Base-by-base conservation (phyloP, 2,797 vertebrate genomes). In the Schizopygopsis malacanthus region DNA sequence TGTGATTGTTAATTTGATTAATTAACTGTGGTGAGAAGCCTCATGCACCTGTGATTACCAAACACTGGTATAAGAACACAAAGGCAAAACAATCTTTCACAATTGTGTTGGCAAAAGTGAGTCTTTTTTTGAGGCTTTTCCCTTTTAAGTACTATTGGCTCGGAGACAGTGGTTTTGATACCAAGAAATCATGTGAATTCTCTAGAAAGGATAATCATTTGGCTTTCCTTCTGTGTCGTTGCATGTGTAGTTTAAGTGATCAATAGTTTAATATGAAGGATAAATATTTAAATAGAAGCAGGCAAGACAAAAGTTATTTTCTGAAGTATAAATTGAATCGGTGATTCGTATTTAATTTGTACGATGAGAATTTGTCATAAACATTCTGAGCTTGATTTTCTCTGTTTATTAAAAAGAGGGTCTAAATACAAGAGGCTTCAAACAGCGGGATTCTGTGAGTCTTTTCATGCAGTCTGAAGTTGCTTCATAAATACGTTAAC, bases 1-100 rank as follows among this genome's bases (percentile, higher is more conserved):
- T 47, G 4, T 18, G 6, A 59, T 59, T 72, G 28, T 50, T 72
- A 72, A 72, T 28, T 45, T 61, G 77, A 79, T 79, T 79, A 6
- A 41, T 9, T 41, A 56, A 37, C 13, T 69, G 47, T 41, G 67
- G 22, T 59, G 7, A 56, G 20, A 72, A 71, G 65, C n/a, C 67
- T 72, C 13, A 59, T 72, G 67, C 50, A 39, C 45, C 63, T 22
- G 52, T 4, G 37, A 18, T 54, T 43, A n/a, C 81, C 54, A 43
- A 72, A 72, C 2, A 59, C n/a, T 43, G 37, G 50, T 41, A 12
- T 20, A 47, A 47, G 4, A 52, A 79, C 15, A 37, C 11, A 52
- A 15, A n/a, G 13, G 47, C 22, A 25, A 80, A 54, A 54, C 12
- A 69, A 33, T 54, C 20, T n/a, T 81, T 52, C 20, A 11, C 47